Evolutionary conservation across 64 coral and sea anemone genomes (phyloP).

Genomic region (Montipora cactus): DNA sequence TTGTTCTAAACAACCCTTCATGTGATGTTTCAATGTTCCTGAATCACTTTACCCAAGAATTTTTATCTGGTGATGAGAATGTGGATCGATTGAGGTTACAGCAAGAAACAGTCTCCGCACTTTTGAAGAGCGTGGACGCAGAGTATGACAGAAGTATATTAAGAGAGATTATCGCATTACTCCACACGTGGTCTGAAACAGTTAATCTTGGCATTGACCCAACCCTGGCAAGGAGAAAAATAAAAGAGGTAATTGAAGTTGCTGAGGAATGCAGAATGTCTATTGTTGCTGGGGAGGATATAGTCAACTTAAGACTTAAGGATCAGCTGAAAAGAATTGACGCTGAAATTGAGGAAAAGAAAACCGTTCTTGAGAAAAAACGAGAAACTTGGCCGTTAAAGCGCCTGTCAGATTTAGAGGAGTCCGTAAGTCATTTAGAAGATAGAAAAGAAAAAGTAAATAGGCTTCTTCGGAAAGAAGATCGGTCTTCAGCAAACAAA

Average conservation of each 20-base stretch:
- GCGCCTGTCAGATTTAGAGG: neutral
- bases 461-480: constrained; percentile 28
- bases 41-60: constrained; percentile 31
- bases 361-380: constrained; percentile 35
- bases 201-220: constrained; percentile 52
- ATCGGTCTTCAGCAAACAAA: constrained; percentile 38
- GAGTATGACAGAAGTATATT: constrained; percentile 50
- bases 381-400: constrained; percentile 1
- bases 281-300: constrained; percentile 40
- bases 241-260: constrained; percentile 28
- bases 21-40: constrained; percentile 41
- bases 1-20: neutral
- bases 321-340: constrained; percentile 13
- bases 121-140: constrained; percentile 44
- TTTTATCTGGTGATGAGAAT: constrained; percentile 14
- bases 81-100: constrained; percentile 29
- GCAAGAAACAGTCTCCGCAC: constrained; percentile 22
- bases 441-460: constrained; percentile 25
- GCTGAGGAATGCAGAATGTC: constrained; percentile 41
- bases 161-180: constrained; percentile 22
- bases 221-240: constrained; percentile 29
- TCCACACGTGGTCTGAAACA: constrained; percentile 13
- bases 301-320: constrained; percentile 16
- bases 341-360: constrained; percentile 37
- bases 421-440: neutral